Evolutionary conservation across 2,888 invertebrate genomes (phyloP), one percentile per base, ranked within the genome.

Genomic region (Andrena dorsata): DNA sequence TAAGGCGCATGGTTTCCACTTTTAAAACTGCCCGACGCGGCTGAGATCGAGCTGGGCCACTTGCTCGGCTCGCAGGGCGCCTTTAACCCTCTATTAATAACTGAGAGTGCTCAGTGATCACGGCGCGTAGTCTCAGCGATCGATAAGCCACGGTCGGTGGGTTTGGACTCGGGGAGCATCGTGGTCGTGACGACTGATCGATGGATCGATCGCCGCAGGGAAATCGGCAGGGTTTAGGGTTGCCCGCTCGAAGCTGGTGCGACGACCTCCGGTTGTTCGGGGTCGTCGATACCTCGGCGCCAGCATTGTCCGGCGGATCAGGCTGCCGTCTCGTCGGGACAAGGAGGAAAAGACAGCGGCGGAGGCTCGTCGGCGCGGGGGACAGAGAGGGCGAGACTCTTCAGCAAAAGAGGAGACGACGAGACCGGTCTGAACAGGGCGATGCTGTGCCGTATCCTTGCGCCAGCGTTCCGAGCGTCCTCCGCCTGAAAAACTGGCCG

Each of bases 271-370:
- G 53, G 49, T 66, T 82, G 75, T 73, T 73, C 79, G 77, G 68
- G 80, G 78, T 87, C 86, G 80, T 79, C 79, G 85, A 60, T 84
- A 78, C 71, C 76, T 77, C 80, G 84, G 84, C 88, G 82, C 83
- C 88, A 83, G 83, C 86, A 87, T 87, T 87, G 87, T 88, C 78
- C 86, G 66, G 66, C 28, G 74, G 85, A 81, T 87, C 76, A 65
- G 71, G n/a, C 74, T 28, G 82, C 69, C 77, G 82, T 75, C 75
- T 76, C 76, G 70, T 53, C 68, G 64, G 60, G 56, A 41, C 58
- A 32, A 63, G 32, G 72, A 72, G 35, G 77, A 63, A 16, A 61
- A 72, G 70, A 72, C 72, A 56, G 58, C 20, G 32, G 47, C 41
- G 49, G 30, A 30, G 23, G 2, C 41, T 13, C 32, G 20, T 8